These are phyloP conservation scores for Diadumene lineata DNA, from an alignment of 92 coral and sea anemone genomes.

Conservation along the genomic window DNA sequence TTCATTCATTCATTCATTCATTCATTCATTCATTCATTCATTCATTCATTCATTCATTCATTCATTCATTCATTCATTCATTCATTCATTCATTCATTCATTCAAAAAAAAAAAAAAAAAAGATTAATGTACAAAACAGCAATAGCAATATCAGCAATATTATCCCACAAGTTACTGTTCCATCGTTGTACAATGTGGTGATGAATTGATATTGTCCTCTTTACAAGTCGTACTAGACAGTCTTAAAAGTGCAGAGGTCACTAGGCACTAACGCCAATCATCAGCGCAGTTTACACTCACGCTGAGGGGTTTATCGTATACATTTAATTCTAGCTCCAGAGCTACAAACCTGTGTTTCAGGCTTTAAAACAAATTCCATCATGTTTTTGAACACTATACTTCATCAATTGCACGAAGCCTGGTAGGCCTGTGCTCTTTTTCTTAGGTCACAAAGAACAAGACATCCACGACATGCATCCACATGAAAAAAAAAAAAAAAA, in stretches of 20 bases:
- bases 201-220: background rate
- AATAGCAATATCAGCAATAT: too few species aligned
- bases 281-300: background rate
- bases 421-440: too few species aligned
- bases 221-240: background rate
- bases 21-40: background rate
- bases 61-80: background rate
- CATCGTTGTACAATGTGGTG: too few species aligned
- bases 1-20: background rate
- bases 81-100: background rate
- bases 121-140: too few species aligned
- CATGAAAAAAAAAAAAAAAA: too few species aligned
- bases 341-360: background rate
- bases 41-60: background rate
- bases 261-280: background rate
- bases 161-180: too few species aligned
- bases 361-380: too few species aligned
- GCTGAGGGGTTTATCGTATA: background rate
- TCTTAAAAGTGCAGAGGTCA: background rate
- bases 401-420: too few species aligned
- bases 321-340: background rate
- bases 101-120: too few species aligned
- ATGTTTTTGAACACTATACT: too few species aligned
- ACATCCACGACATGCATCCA: too few species aligned
- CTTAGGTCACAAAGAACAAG: too few species aligned